Base-by-base conservation (phyloP, 2,888 invertebrate species). In the Fragum whitleyi region DNA sequence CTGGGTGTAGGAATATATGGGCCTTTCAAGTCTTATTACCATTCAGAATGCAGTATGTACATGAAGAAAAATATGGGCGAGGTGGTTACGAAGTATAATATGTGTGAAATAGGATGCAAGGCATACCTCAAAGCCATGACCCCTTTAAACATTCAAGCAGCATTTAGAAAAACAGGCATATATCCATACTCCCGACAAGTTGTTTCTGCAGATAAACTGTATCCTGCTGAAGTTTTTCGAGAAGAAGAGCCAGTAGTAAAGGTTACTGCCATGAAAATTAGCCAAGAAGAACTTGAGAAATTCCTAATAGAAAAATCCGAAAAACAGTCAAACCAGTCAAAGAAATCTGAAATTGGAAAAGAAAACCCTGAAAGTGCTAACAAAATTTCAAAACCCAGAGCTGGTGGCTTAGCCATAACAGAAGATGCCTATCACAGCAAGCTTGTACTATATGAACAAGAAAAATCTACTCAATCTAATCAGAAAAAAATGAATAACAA, bases 1-100 rank as follows among this genome's bases (percentile, higher is more conserved):
- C 14, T 73, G 3, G 76, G 76, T 57, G 51, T 73, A 0, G 61
- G 55, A 9, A 69, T 70, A 32, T 77, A 62, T 65, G 73, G 62
- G 5, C 73, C 57, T 29, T 77, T 81, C 29, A 36, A 36, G 9
- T 3, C 32, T 36, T 36, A 6, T 36, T 36, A 36, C 32, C 3
- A 36, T 36, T 6, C 32, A 6, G 32, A 36, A 6, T 36, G 3
- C 9, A 36, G 32, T 36, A 36, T 36, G 32, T 36, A 26, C 59
- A 59, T 9, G 9, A 2, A 59, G 26, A 21, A 59, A 23, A 26
- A 21, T 23, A 36, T 36, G 32, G 32, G 32, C 5, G 32, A 36
- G 9, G 32, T 6, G 9, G 32, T 36, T 9, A 6, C 32, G 9
- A 36, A 36, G 9, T 36, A 9, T 9, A 36, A 36, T 36, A 36